A percentile compares a stretch with the other conserved stretches of the same genome.
phyloP scores from a whole-genome alignment of 2,888 invertebrate genomes.

The Neoascia interrupta region DNA sequence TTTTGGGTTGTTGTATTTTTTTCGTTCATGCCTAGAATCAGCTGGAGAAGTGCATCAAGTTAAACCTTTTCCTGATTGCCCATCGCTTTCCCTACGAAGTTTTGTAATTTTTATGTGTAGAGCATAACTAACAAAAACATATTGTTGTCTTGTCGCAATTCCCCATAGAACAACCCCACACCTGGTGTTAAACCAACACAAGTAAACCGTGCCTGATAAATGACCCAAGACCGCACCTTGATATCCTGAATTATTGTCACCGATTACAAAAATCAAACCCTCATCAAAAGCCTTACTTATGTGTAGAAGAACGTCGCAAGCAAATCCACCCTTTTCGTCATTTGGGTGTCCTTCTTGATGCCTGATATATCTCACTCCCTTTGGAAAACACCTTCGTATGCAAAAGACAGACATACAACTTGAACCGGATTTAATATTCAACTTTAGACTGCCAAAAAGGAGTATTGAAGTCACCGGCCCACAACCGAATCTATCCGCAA shows the following conservation, averaged over 20 bases:
- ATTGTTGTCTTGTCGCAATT: no score
- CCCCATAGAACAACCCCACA: no score
- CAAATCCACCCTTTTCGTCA: conserved; percentile 25
- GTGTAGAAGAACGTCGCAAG: no score
- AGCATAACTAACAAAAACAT: no score
- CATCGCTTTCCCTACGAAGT: no score
- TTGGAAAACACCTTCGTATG: no score
- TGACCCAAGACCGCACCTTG: conserved; percentile 40
- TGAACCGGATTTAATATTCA: conserved; percentile 64
- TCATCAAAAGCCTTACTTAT: conserved; percentile 54
- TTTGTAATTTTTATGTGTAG: no score
- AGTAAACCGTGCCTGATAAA: conserved; percentile 33
- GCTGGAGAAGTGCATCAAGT: no score
- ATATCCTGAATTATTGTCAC: conserved; percentile 44
- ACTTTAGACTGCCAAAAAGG: conserved; percentile 46
- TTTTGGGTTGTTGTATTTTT: no score
- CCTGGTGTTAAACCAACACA: neutral
- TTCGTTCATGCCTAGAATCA: no score
- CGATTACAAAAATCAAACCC: conserved; percentile 58
- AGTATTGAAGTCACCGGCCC: conserved; percentile 36
- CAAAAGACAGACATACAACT: conserved; percentile 36
- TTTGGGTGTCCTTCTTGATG: neutral
- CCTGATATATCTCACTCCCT: no score
- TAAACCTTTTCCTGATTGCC: no score
- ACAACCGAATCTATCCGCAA: conserved; percentile 66